Evolutionary conservation across 1,140 invertebrate genomes (phyloP).

Genomic region (Schlechtendalia chinensis): DNA sequence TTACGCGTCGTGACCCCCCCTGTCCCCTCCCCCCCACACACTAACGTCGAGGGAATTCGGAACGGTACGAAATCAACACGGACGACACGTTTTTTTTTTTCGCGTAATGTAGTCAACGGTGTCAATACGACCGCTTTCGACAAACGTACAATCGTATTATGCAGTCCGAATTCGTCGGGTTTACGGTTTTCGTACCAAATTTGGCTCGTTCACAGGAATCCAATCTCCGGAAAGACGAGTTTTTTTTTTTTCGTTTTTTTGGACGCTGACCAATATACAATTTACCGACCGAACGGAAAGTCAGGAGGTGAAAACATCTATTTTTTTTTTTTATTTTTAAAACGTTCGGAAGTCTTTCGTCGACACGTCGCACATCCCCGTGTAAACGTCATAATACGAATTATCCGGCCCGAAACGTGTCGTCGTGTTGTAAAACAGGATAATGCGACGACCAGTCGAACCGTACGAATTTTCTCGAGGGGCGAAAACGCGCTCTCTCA

Average conservation of each 20-base stretch:
- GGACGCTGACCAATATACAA: conserved; percentile 13
- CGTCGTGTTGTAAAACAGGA: too few species aligned
- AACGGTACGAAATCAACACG: not conserved
- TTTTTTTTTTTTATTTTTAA: conserved; percentile 28
- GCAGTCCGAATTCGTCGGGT: not conserved
- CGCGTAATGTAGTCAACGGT: not conserved
- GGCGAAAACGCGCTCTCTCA: too few species aligned
- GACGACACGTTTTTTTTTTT: conserved; percentile 7
- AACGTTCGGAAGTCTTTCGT: not conserved
- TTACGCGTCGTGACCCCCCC: too few species aligned
- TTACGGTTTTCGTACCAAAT: conserved; percentile 27
- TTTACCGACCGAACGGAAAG: not conserved
- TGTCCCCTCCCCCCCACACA: too few species aligned
- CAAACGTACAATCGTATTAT: not conserved
- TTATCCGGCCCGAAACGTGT: too few species aligned
- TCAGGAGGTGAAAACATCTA: conserved; percentile 17
- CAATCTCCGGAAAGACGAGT: not conserved
- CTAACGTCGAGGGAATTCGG: too few species aligned
- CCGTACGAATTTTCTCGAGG: too few species aligned
- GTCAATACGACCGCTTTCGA: not conserved
- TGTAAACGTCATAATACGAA: too few species aligned
- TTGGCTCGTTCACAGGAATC: conserved; percentile 41
- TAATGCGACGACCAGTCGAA: too few species aligned
- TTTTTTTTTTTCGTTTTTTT: conserved; percentile 42
- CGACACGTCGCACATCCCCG: too few species aligned